Evolutionary conservation across 2,113 vertebrate species (phyloP), one percentile per base, ranked within the genome.

Genomic region (Oryzias curvinotus): DNA sequence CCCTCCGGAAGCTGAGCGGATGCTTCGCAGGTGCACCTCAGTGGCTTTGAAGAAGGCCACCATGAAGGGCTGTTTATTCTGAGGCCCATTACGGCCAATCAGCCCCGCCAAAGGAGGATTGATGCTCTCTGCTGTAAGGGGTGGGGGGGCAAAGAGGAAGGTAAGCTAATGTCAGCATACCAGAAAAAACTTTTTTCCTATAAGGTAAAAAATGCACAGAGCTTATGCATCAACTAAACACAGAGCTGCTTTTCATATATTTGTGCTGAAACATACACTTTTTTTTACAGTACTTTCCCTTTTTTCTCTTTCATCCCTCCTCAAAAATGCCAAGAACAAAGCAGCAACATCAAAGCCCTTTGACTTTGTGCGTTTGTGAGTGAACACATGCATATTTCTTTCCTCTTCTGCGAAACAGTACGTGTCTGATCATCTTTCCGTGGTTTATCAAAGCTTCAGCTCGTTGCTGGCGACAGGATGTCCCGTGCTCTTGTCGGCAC

Each of bases 41-140:
- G 95, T 96, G 76, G 96, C 97, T 91, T 98, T 99, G 88, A 99
- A 99, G 85, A 99, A 99, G 80, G 95, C 97, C 62, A 99, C 97
- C 49, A 97, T 98, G 92, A 99, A 99, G 0, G 97, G 95, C 80
- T 98, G 97, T 89, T 99, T 99, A 87, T 94, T 98, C 91, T 98
- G 96, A 0, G 95, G 96, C 56, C 97, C 97, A 1, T 92, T 94
- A 56, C 92, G 93, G 36, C 96, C 95, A 0, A 98, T 93, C 3
- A 99, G 92, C 41, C 97, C 96, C 0, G 93, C 96, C 84, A 94
- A 36, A 49, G 93, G 95, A 71, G 95, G 96, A 62, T 96, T 98
- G 78, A 98, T 90, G 64, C 95, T 98, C 73, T 96, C 95, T 12
- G 96, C 96, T 99, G 77, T 49, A 72, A 26, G 57, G 81, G 80